These are phyloP conservation scores for Xestia xanthographa DNA, from an alignment of 2,888 invertebrate genomes.

Conservation along the genomic window DNA sequence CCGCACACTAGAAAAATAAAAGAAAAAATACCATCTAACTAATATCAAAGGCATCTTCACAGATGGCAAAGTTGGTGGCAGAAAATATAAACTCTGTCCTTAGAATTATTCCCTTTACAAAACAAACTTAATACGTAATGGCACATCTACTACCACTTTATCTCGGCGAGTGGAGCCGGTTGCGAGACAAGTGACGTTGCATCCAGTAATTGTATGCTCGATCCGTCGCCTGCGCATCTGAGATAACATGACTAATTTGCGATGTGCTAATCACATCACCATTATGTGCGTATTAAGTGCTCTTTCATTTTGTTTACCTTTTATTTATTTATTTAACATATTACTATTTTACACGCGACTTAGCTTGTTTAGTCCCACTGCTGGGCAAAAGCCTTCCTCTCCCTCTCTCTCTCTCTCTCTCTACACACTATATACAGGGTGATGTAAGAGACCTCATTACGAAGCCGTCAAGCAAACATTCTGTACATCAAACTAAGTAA, in stretches of 20 bases:
- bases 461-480: no score
- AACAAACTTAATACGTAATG: conserved; percentile 77
- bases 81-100: conserved; percentile 63
- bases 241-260: conserved; percentile 79
- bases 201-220: conserved; percentile 74
- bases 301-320: conserved; percentile 46
- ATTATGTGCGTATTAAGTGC: conserved; percentile 70
- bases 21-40: neutral
- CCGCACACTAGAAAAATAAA: conserved; percentile 3
- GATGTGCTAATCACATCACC: conserved; percentile 75
- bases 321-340: conserved; percentile 20
- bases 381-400: neutral
- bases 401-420: no score
- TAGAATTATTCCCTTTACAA: conserved; percentile 73
- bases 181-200: conserved; percentile 71
- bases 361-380: neutral
- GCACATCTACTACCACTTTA: conserved; percentile 76
- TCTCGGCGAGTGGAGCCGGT: conserved; percentile 69
- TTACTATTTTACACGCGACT: neutral
- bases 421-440: no score
- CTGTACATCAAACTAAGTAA: no score
- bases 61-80: conserved; percentile 47
- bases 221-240: conserved; percentile 71
- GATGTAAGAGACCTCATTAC: no score
- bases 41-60: conserved; percentile 21